These are phyloP conservation scores for Rhadinocentrus ornatus DNA, from an alignment of 2,797 vertebrate species.

Conservation along the genomic window DNA sequence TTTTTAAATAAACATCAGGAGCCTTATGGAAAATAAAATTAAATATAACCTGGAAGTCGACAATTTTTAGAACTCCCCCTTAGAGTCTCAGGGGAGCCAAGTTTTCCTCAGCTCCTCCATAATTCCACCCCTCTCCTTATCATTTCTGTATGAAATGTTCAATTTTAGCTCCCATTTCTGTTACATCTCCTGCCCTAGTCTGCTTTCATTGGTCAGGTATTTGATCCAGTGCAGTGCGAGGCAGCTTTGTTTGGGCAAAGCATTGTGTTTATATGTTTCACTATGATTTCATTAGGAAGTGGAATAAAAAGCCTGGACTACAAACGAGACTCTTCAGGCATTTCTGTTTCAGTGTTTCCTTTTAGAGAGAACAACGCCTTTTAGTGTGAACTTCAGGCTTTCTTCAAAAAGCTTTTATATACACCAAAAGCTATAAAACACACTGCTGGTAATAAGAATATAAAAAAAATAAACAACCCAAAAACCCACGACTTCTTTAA, in stretches of 20 bases:
- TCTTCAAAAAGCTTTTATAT: background rate
- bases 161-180: background rate
- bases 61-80: background rate
- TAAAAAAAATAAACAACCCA: background rate
- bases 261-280: background rate
- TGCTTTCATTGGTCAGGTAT: background rate
- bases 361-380: background rate
- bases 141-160: background rate
- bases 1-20: background rate
- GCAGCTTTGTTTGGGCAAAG: background rate
- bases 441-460: background rate
- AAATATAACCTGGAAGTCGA: background rate
- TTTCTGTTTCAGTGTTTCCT: background rate
- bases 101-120: background rate
- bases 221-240: background rate
- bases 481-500: conserved; percentile 13
- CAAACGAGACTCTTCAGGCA: background rate
- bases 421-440: background rate
- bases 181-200: background rate
- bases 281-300: background rate
- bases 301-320: background rate
- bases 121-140: background rate
- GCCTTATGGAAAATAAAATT: background rate
- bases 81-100: background rate
- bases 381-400: background rate